A percentile compares a stretch with the other conserved stretches of the same genome.
Conservation (phyloP, 1,140 invertebrate species). For the Drosophila repleta region DNA sequence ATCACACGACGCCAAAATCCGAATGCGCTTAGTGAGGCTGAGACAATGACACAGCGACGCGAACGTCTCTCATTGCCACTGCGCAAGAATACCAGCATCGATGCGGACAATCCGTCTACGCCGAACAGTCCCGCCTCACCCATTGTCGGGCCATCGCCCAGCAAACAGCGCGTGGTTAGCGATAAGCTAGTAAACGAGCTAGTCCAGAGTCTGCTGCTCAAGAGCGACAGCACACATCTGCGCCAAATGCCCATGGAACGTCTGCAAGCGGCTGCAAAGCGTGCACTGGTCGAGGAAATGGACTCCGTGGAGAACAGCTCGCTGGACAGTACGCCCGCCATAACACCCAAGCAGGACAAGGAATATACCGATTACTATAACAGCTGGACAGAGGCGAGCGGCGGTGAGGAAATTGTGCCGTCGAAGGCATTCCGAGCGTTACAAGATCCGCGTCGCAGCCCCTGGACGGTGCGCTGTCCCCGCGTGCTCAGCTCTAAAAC, state of each 20-base stretch:
- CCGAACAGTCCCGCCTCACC: constrained; percentile 85
- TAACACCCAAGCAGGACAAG: constrained; percentile 84
- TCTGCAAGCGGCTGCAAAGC: constrained; percentile 85
- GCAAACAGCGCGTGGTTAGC: constrained; percentile 78
- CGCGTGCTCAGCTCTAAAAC: constrained; percentile 86
- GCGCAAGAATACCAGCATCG: constrained; percentile 79
- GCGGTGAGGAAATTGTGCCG: constrained; percentile 84
- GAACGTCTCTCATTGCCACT: constrained; percentile 83
- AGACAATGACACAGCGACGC: constrained; percentile 71
- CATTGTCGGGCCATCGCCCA: constrained; percentile 65
- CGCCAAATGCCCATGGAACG: constrained; percentile 85
- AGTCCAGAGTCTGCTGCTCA: constrained; percentile 85
- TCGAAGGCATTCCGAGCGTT: constrained; percentile 85
- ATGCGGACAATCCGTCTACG: constrained; percentile 84
- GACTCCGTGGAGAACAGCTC: constrained; percentile 82
- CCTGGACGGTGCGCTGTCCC: constrained; percentile 85
- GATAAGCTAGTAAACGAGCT: constrained; percentile 86
- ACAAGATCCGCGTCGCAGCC: constrained; percentile 72
- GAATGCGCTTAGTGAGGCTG: constrained; percentile 65
- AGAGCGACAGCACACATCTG: constrained; percentile 85
- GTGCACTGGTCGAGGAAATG: constrained; percentile 85
- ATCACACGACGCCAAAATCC: constrained; percentile 77
- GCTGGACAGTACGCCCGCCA: constrained; percentile 82
- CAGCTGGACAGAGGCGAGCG: constrained; percentile 85
- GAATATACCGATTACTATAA: constrained; percentile 86